A percentile compares a stretch with the other conserved stretches of the same genome.
phyloP scores from a whole-genome alignment of 2,113 vertebrate genomes.

The Petroica traversi region DNA sequence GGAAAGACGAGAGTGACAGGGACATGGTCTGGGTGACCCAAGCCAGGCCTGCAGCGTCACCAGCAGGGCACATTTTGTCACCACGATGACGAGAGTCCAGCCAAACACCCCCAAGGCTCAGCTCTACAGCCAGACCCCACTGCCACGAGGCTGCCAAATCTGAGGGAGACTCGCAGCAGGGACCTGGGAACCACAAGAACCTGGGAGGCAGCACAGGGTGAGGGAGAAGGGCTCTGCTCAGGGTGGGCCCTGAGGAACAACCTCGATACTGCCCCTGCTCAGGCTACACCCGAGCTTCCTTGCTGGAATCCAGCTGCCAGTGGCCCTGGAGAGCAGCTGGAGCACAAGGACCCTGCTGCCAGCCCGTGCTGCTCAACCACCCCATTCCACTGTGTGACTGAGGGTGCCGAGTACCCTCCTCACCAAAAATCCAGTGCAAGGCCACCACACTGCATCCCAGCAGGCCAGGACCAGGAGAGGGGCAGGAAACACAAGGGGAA shows the following conservation, averaged over 20 bases:
- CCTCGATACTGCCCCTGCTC: accelerated
- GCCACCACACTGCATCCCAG: neutral
- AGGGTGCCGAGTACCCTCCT: neutral
- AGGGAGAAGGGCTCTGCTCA: accelerated
- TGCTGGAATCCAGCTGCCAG: neutral
- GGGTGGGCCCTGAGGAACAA: accelerated
- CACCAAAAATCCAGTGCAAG: neutral
- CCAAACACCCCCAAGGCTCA: neutral
- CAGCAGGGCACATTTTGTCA: neutral
- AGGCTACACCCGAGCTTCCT: neutral
- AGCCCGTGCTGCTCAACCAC: accelerated
- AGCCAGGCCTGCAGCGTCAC: neutral
- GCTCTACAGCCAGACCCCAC: neutral
- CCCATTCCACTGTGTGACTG: accelerated
- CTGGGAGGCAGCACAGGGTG: accelerated
- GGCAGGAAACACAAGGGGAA: neutral
- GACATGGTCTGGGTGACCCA: accelerated
- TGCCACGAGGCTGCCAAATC: accelerated
- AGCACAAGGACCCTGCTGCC: neutral
- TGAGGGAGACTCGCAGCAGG: accelerated
- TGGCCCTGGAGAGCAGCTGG: accelerated
- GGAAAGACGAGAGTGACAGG: accelerated
- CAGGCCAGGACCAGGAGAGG: neutral
- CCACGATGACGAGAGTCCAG: accelerated
- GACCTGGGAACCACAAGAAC: neutral